A percentile compares a stretch with the other conserved stretches of the same genome.
Conservation (phyloP, 2,797 vertebrate species). For the Adrianichthys oophorus region DNA sequence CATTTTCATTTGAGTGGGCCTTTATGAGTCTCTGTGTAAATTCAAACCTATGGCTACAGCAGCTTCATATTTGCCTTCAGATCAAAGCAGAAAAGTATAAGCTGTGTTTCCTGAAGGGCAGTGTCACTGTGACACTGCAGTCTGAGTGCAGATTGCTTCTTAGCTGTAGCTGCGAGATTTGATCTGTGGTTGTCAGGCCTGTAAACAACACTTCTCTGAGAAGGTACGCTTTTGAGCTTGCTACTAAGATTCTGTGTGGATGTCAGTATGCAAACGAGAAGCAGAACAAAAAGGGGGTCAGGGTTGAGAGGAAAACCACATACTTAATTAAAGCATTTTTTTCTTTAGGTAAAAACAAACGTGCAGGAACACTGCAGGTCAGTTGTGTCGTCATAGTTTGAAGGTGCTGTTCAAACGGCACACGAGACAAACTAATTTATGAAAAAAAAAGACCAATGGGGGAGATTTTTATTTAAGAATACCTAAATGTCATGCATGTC, state of each 20-base stretch:
- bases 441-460: not conserved
- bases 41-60: too few species aligned
- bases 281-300: not conserved
- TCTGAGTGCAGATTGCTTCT: constrained; percentile 22
- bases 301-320: not conserved
- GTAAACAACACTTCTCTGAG: constrained; percentile 34
- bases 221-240: constrained; percentile 42
- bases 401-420: constrained; percentile 19
- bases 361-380: constrained; percentile 1
- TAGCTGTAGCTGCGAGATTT: constrained; percentile 26
- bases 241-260: constrained; percentile 39
- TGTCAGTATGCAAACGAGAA: constrained; percentile 54
- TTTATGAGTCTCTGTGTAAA: too few species aligned
- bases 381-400: constrained; percentile 26
- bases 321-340: constrained; percentile 31
- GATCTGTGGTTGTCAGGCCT: constrained; percentile 37
- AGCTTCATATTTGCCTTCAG: too few species aligned
- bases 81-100: too few species aligned
- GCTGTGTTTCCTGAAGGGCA: not conserved
- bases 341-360: constrained; percentile 16
- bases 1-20: too few species aligned
- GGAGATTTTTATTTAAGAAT: constrained; percentile 5
- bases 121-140: constrained; percentile 7
- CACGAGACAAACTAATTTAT: constrained; percentile 3
- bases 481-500: not conserved